Percentiles rank a stretch among this genome's conserved stretches.
phyloP scores from a whole-genome alignment of 2,797 vertebrate genomes.

The Sparus aurata region DNA sequence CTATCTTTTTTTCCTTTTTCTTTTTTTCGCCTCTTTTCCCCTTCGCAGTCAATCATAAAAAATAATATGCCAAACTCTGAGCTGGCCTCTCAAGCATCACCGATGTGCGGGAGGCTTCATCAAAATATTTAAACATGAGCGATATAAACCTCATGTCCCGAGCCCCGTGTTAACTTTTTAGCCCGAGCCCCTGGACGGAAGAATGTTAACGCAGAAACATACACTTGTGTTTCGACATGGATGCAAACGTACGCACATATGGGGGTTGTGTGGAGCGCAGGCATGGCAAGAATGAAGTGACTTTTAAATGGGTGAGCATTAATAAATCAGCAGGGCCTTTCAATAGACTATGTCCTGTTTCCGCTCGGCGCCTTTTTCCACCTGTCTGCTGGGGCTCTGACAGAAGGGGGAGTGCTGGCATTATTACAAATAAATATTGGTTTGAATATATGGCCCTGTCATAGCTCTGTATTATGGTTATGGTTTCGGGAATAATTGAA shows the following conservation, averaged over 20 bases:
- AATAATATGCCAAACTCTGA: slow-evolving; percentile 64
- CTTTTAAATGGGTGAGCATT: slow-evolving; percentile 78
- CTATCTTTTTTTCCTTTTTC: slow-evolving; percentile 42
- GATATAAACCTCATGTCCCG: slow-evolving; percentile 67
- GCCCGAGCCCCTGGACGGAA: slow-evolving; percentile 47
- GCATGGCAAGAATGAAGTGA: slow-evolving; percentile 67
- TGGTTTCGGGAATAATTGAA: slow-evolving; percentile 83
- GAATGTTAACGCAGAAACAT: slow-evolving; percentile 52
- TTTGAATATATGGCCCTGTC: slow-evolving; percentile 84
- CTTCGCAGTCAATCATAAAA: slow-evolving; percentile 72
- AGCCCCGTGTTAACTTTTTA: slow-evolving; percentile 56
- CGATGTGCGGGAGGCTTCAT: slow-evolving; percentile 69
- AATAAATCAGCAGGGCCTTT: slow-evolving; percentile 80
- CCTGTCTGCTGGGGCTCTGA: slow-evolving; percentile 73
- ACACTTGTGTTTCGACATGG: slow-evolving; percentile 52
- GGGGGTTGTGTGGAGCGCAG: slow-evolving; percentile 54
- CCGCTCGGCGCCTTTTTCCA: slow-evolving; percentile 42
- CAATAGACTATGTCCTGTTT: slow-evolving; percentile 68
- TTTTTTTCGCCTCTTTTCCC: slow-evolving; percentile 14
- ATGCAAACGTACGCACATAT: slow-evolving; percentile 40
- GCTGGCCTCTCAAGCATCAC: slow-evolving; percentile 71
- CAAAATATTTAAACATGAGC: slow-evolving; percentile 78
- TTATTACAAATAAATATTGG: slow-evolving; percentile 86
- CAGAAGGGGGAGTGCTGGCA: slow-evolving; percentile 66
- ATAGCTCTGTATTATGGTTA: slow-evolving; percentile 75